Evolutionary conservation across 2,113 vertebrate genomes (phyloP), one percentile per base, ranked within the genome.

Genomic region (Bucco capensis): DNA sequence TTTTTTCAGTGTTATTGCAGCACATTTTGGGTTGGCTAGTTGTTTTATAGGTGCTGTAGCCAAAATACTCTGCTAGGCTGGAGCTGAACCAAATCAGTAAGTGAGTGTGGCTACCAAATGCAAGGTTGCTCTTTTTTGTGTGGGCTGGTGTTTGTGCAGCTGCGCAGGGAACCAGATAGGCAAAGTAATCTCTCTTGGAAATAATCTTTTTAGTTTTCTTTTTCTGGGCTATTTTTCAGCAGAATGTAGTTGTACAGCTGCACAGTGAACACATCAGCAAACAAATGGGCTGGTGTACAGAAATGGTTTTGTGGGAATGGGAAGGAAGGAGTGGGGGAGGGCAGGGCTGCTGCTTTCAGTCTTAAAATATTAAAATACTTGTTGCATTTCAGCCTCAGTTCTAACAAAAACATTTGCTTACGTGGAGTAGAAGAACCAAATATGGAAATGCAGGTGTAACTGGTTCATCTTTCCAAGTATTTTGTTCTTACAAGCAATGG

Each of bases 161-260:
- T 96, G 95, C 81, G 69, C 40, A 19, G 50, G 38, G 40, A 90
- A 49, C n/a, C 70, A 89, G 95, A 94, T 94, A 96, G 86, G 70
- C 89, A 82, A 72, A 90, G 66, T 69, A 78, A 92, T 86, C 81
- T 92, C 65, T 86, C 70, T 69, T 86, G 61, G 84, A 93, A 94
- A 81, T 71, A 51, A 85, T 82, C 5, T 66, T 37, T n/a, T n/a
- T n/a, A n/a, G 17, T 69, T 51, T 82, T 89, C 25, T 71, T 83
- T 71, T 84, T 81, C 61, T 86, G 23, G 38, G 19, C 37, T 64
- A 5, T 78, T 94, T 93, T 93, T 92, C 65, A 78, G 37, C 70
- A 90, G 77, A 86, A 90, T 72, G 19, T 93, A 54, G 53, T 93
- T 88, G 86, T 84, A 87, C 94, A 94, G 91, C 95, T 95, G 92